phyloP scores from a whole-genome alignment of 2,113 vertebrate genomes.

The Vulpes vulpes region DNA sequence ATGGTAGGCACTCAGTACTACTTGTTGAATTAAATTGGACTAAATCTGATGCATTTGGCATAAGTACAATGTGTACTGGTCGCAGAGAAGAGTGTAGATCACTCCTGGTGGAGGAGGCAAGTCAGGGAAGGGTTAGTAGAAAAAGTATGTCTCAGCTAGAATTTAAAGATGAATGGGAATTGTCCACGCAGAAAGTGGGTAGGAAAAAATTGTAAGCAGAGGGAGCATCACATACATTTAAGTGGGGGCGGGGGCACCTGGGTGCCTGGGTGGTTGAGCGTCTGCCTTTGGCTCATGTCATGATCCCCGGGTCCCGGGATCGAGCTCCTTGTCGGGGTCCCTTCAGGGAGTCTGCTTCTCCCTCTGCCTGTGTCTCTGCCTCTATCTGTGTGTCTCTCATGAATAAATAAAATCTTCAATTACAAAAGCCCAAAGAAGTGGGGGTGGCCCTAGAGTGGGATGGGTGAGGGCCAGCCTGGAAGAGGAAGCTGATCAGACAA shows the following conservation, averaged over 20 bases:
- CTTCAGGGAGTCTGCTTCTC: too few species aligned
- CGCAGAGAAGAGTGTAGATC: neutral
- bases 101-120: neutral
- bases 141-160: neutral
- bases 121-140: neutral
- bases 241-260: neutral
- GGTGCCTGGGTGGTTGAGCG: too few species aligned
- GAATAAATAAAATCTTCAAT: too few species aligned
- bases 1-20: neutral
- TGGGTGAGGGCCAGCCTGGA: neutral
- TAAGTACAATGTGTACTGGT: neutral
- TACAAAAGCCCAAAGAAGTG: neutral
- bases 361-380: too few species aligned
- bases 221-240: neutral
- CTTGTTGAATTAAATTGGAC: neutral
- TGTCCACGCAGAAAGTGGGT: neutral
- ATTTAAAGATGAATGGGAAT: neutral
- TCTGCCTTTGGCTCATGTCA: too few species aligned
- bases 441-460: neutral
- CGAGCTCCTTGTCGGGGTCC: too few species aligned
- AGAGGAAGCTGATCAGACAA: neutral
- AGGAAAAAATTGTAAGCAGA: neutral
- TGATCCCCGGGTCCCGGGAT: too few species aligned
- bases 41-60: neutral
- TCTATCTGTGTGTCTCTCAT: too few species aligned